These are phyloP conservation scores for Aphaenogaster rudis DNA, from an alignment of 1,140 invertebrate genomes.

Conservation along the genomic window DNA sequence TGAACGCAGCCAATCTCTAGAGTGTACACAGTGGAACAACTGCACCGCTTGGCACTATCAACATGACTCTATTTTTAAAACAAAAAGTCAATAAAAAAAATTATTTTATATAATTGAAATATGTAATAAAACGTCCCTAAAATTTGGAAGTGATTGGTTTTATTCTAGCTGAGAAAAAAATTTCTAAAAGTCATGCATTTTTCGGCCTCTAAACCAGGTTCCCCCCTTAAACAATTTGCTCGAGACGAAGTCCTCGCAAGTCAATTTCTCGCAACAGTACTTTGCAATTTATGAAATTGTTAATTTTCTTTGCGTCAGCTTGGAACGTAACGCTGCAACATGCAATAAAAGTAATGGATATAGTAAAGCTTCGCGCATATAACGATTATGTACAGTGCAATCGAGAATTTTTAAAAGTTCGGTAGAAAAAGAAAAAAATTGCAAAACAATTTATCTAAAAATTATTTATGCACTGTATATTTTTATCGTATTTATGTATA, in stretches of 20 bases:
- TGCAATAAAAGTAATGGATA: neutral
- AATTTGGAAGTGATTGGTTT: too few species aligned
- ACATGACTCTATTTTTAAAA: too few species aligned
- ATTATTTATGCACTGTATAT: neutral
- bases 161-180: too few species aligned
- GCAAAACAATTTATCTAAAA: neutral
- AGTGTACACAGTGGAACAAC: too few species aligned
- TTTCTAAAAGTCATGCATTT: too few species aligned
- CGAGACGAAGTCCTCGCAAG: neutral
- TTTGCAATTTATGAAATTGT: slow-evolving; percentile 55
- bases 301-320: slow-evolving; percentile 40
- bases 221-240: slow-evolving; percentile 3
- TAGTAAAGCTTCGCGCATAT: neutral
- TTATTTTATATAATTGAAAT: too few species aligned
- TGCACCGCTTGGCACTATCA: too few species aligned
- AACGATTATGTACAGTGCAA: neutral
- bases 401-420: neutral
- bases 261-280: neutral
- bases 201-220: too few species aligned
- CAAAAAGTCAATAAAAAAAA: too few species aligned
- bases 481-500: neutral
- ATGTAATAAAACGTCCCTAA: too few species aligned
- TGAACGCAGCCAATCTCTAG: too few species aligned
- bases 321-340: neutral
- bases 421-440: neutral